Evolutionary conservation across 2,113 vertebrate species (phyloP), one percentile per base, ranked within the genome.

Genomic region (Ivindomyrus marchei): DNA sequence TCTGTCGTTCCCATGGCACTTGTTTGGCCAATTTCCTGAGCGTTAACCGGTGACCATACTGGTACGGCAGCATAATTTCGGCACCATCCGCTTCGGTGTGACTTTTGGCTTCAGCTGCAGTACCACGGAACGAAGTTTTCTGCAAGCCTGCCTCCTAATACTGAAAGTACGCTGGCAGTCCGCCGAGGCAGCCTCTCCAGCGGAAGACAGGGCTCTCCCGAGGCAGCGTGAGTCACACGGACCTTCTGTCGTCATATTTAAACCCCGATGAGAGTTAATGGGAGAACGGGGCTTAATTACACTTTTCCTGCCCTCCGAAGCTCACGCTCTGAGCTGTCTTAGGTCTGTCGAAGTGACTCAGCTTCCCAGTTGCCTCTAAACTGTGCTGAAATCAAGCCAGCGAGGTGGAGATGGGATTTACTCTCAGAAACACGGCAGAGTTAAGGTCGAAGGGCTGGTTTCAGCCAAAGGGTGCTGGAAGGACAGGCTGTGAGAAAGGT

Each of bases 361-460:
- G 74, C 74, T 42, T 80, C 74, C 74, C 74, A 80, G 74, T 42
- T 80, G 83, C 21, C 42, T 11, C 83, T 27, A 85, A 85, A 47
- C 45, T 84, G 80, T n/a, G 45, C 45, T 84, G 45, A 84, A 84
- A 84, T 84, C 6, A 84, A 84, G 80, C 80, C 83, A 49, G 46
- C 3, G n/a, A 49, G 74, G 13, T 42, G 74, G 74, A 42, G 36
- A 39, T 19, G 74, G 13, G 74, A 80, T 80, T 80, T 80, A 36
- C 74, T 80, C 11, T 42, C 70, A 47, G 46, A 85, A 4, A 10
- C 46, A 27, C 4, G 46, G 46, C 42, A 49, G 2, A 45, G 66
- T 10, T 52, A 49, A 62, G 24, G 56, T 58, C 58, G 52, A 36
- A 87, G 45, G 53, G 56, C 24, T 90, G 47, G 86, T 90, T 90